phyloP scores from a whole-genome alignment of 2,888 invertebrate species.

The Allolobophora icterica region DNA sequence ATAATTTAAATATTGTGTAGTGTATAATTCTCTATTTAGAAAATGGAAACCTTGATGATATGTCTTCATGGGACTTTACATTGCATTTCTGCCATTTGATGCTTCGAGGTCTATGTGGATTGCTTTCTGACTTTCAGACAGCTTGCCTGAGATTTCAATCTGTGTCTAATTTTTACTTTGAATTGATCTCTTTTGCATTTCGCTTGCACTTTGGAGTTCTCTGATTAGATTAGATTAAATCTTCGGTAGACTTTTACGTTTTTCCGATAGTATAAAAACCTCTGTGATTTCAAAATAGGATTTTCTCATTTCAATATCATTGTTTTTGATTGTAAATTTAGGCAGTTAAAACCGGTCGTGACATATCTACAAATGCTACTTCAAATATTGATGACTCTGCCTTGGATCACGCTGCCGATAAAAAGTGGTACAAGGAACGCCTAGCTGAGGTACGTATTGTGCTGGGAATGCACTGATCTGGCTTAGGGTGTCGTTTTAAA shows the following conservation, averaged over 20 bases:
- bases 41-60: neutral
- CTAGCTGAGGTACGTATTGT: neutral
- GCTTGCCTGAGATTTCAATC: too few species aligned
- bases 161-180: too few species aligned
- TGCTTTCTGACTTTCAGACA: neutral
- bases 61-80: too few species aligned
- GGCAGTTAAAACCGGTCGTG: neutral
- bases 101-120: too few species aligned
- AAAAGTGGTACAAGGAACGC: neutral
- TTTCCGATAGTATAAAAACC: too few species aligned
- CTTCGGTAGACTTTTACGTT: too few species aligned
- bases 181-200: too few species aligned
- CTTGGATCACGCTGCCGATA: neutral
- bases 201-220: too few species aligned
- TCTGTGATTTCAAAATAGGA: too few species aligned
- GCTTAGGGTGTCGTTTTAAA: neutral
- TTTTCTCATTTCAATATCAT: neutral
- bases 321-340: neutral
- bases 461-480: neutral
- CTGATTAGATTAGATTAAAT: too few species aligned
- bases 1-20: neutral
- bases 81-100: too few species aligned
- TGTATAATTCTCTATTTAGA: neutral
- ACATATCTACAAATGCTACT: neutral
- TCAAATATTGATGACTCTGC: neutral